Conservation (phyloP, 2,113 vertebrate genomes). For the Plestiodon gilberti region DNA sequence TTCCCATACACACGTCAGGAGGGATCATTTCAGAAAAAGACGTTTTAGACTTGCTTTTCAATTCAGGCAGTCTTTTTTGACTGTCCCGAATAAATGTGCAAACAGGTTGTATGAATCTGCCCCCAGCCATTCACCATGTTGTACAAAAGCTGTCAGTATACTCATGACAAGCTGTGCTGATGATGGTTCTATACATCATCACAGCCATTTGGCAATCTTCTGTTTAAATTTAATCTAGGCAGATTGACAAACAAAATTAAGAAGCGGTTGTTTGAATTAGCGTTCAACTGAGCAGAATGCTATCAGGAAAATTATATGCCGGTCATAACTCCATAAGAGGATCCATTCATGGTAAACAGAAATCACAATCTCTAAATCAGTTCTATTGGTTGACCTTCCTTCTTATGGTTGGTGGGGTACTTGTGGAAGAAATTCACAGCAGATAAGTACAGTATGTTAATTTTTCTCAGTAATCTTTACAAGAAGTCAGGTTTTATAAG, state of each 20-base stretch:
- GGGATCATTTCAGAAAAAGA: not conserved
- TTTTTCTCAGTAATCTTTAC: too few relatives aligned
- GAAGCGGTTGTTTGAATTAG: not conserved
- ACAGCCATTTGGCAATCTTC: not conserved
- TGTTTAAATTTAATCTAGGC: not conserved
- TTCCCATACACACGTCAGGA: not conserved
- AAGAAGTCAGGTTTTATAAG: too few relatives aligned
- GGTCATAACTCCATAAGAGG: fast-evolving
- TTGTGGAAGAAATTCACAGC: fast-evolving
- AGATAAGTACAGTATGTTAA: conserved; percentile 14
- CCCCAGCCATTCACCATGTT: not conserved
- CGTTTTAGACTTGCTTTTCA: not conserved
- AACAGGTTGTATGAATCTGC: not conserved
- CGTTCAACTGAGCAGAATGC: fast-evolving
- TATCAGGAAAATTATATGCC: conserved; percentile 25
- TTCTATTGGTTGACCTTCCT: conserved; percentile 20
- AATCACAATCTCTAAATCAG: not conserved
- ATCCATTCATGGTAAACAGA: not conserved
- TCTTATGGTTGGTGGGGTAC: conserved; percentile 38
- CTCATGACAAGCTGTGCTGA: not conserved
- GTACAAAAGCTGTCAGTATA: not conserved
- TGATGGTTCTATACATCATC: not conserved
- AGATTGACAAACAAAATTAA: not conserved
- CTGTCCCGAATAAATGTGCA: not conserved
- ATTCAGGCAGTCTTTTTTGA: not conserved